Base-by-base conservation (phyloP, 92 coral and sea anemone genomes). In the Epizoanthus ramosus region DNA sequence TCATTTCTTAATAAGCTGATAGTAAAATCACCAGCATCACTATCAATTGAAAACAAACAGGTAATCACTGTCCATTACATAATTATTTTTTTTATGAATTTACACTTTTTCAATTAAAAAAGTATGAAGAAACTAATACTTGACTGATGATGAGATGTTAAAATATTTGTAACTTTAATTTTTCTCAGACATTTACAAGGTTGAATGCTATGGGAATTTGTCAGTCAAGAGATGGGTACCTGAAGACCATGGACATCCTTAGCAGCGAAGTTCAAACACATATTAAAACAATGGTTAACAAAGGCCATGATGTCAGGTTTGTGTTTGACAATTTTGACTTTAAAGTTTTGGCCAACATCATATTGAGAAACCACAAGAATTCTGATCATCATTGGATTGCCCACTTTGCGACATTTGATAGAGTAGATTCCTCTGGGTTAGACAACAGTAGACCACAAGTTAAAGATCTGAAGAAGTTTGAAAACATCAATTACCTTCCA, bases 361-460 rank as follows among this genome's bases (percentile, higher is more conserved):
- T 37, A 2, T 37, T 37, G 5, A 37, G 43, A 37, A 37, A 37
- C 0, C 39, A 85, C 59, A 60, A 82, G 77, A 90, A 86, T 66
- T 82, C 90, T 16, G 93, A 90, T 21, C 81, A 81, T 77, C 93
- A 90, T 68, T 86, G 93, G 90, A 90, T 86, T 8, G 25, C 82
- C 21, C 93, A 90, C 28, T 90, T 39, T 75, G 45, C 65, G 0
- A 90, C 93, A 10, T 86, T 90, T 82, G 87, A 89, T 59, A 47
- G 93, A 65, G 81, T 90, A 9, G 59, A 88, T 10, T 52, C 81
- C 19, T 1, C 67, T 8, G 66, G 71, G 19, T 57, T 90, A 7
- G 87, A 90, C 28, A 88, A 90, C 68, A 75, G 75, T 1, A 79
- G 24, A 45, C 93, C 88, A 19, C 18, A 82, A 25, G 84, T 86